Conservation (phyloP, 2,797 vertebrate species). For the Gephyroberyx darwinii region DNA sequence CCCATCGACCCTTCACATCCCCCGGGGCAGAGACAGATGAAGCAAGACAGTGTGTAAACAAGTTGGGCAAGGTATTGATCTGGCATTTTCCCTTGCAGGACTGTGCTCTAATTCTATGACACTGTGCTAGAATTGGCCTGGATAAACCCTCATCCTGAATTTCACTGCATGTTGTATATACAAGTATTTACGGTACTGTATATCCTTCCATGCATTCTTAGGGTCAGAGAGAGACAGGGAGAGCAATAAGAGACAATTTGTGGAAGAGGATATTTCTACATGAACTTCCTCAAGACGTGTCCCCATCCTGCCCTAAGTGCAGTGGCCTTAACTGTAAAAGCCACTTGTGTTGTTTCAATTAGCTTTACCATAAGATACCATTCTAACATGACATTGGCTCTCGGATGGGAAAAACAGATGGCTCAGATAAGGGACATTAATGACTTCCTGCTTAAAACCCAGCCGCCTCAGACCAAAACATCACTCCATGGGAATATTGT, state of each 20-base stretch:
- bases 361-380: conserved; percentile 25
- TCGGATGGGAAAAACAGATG: conserved; percentile 45
- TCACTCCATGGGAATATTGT: conserved; percentile 45
- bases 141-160: conserved; percentile 27
- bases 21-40: not conserved
- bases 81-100: not conserved
- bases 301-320: conserved; percentile 56
- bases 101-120: conserved; percentile 1
- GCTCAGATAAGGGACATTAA: conserved; percentile 39
- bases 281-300: conserved; percentile 59
- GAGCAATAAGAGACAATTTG: conserved; percentile 72
- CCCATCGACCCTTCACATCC: not conserved
- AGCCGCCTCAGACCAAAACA: conserved; percentile 18
- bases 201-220: conserved; percentile 66
- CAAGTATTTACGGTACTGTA: conserved; percentile 58
- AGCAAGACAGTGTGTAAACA: not conserved
- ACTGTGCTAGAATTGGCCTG: not conserved
- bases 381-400: conserved; percentile 25
- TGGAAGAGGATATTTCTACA: conserved; percentile 77
- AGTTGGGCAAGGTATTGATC: not conserved
- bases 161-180: conserved; percentile 28
- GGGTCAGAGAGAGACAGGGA: conserved; percentile 36
- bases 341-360: conserved; percentile 46
- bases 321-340: conserved; percentile 12
- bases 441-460: conserved; percentile 53